Evolutionary conservation across 2,797 vertebrate species (phyloP).

Genomic region (Coregonus sp.): DNA sequence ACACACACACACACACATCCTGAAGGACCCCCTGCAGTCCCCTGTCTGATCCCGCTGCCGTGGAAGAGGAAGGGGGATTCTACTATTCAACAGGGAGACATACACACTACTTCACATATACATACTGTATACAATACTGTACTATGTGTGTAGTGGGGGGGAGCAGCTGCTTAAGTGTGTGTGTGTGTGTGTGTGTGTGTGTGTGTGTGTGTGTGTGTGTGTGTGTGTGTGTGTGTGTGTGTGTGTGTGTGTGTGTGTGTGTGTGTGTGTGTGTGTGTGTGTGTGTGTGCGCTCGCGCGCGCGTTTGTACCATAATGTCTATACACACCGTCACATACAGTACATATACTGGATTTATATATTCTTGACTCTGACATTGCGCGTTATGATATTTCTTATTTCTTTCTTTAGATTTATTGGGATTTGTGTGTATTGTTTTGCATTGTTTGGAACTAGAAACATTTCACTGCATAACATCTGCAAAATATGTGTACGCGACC

Average conservation of each 20-base stretch:
- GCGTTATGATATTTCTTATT: too few species aligned
- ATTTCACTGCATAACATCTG: too few species aligned
- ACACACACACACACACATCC: constrained; percentile 3
- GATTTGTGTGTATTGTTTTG: too few species aligned
- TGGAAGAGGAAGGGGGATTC: constrained; percentile 44
- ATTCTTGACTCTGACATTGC: too few species aligned
- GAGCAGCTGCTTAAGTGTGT: not conserved
- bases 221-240: constrained; percentile 25
- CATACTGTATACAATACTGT: constrained; percentile 34
- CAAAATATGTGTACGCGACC: too few species aligned
- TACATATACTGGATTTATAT: too few species aligned
- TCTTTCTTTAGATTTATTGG: too few species aligned
- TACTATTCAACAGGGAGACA: constrained; percentile 22
- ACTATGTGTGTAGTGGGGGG: not conserved
- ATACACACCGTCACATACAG: too few species aligned
- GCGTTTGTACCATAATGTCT: constrained; percentile 24
- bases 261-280: constrained; percentile 11
- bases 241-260: constrained; percentile 22
- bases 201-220: constrained; percentile 23
- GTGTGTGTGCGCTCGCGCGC: too few species aligned
- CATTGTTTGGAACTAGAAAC: too few species aligned
- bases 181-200: constrained; percentile 24
- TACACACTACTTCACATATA: constrained; percentile 23
- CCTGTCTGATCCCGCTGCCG: constrained; percentile 33
- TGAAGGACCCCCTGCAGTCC: constrained; percentile 12